Conservation (phyloP, 2,797 vertebrate species). For the Furcifer pardalis region DNA sequence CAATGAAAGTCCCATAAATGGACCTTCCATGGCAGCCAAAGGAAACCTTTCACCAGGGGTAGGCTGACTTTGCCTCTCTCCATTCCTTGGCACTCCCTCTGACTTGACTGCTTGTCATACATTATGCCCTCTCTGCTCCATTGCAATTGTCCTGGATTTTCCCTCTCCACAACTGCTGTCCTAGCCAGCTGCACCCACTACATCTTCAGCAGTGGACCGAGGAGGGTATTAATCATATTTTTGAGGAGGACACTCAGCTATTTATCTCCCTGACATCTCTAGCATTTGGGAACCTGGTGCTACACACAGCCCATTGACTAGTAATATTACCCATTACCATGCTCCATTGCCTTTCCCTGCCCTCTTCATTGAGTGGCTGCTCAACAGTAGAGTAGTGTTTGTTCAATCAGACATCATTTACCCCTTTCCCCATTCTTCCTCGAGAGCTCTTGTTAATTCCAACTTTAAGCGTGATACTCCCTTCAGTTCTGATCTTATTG, state of each 20-base stretch:
- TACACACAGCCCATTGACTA: slow-evolving; percentile 99
- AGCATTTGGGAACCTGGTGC: slow-evolving; percentile 94
- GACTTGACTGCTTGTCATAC: slow-evolving; percentile 90
- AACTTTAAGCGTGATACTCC: slow-evolving; percentile 46
- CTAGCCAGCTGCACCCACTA: slow-evolving; percentile 99
- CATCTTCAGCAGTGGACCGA: slow-evolving; percentile 99
- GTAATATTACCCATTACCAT: slow-evolving; percentile 99
- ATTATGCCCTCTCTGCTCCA: slow-evolving; percentile 98
- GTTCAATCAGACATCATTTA: slow-evolving; percentile 97
- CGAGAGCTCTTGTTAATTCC: slow-evolving; percentile 72
- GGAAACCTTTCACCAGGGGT: slow-evolving; percentile 81
- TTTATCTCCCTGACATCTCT: slow-evolving; percentile 99
- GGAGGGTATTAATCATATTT: slow-evolving; percentile 99
- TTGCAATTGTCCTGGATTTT: slow-evolving; percentile 83
- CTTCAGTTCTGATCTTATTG: slow-evolving; percentile 30
- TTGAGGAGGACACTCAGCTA: slow-evolving; percentile 99
- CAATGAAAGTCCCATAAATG: slow-evolving; percentile 65
- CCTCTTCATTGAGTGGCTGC: slow-evolving; percentile 99
- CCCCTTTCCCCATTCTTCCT: slow-evolving; percentile 80
- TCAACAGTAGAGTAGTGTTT: slow-evolving; percentile 94
- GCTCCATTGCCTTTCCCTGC: slow-evolving; percentile 99
- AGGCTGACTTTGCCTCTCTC: slow-evolving; percentile 68
- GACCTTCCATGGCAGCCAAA: slow-evolving; percentile 73
- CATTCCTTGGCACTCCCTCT: slow-evolving; percentile 77
- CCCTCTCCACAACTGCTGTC: slow-evolving; percentile 94